These are phyloP conservation scores for Scortum barcoo DNA, from an alignment of 2,113 vertebrate species.

Conservation along the genomic window DNA sequence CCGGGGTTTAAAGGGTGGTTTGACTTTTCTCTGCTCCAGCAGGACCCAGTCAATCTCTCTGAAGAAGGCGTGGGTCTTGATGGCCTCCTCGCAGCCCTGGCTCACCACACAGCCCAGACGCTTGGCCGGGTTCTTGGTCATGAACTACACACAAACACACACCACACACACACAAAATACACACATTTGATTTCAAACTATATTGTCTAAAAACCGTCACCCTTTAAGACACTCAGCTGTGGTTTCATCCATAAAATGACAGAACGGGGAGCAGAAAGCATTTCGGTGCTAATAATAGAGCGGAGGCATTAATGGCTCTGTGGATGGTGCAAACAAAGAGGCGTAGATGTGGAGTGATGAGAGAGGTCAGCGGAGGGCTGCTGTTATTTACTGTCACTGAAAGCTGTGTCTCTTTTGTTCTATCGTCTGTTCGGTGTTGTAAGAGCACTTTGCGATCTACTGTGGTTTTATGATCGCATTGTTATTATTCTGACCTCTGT, in stretches of 20 bases:
- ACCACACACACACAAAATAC: neutral
- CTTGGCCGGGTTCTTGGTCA: constrained; percentile 98
- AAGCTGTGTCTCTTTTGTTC: constrained; percentile 45
- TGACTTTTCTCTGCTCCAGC: constrained; percentile 97
- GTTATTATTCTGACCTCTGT: constrained; percentile 37
- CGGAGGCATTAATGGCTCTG: constrained; percentile 45
- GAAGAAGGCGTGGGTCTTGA: constrained; percentile 97
- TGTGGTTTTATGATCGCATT: constrained; percentile 51
- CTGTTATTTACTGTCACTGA: constrained; percentile 49
- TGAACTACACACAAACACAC: constrained; percentile 87
- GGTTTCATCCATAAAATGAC: constrained; percentile 35
- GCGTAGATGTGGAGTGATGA: constrained; percentile 46
- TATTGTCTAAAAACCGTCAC: neutral
- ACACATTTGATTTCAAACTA: neutral
- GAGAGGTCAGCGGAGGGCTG: constrained; percentile 43
- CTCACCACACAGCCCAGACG: constrained; percentile 94
- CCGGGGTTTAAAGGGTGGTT: constrained; percentile 97
- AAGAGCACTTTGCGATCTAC: constrained; percentile 52
- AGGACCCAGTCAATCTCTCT: constrained; percentile 98
- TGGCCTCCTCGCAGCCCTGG: constrained; percentile 95
- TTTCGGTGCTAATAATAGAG: constrained; percentile 61
- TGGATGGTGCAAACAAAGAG: constrained; percentile 46
- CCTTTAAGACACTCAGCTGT: constrained; percentile 5
- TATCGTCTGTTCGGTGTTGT: constrained; percentile 7
- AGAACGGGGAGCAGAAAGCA: constrained; percentile 31